Evolutionary conservation across 2,888 invertebrate species (phyloP).

Genomic region (Cephus sareptanus): DNA sequence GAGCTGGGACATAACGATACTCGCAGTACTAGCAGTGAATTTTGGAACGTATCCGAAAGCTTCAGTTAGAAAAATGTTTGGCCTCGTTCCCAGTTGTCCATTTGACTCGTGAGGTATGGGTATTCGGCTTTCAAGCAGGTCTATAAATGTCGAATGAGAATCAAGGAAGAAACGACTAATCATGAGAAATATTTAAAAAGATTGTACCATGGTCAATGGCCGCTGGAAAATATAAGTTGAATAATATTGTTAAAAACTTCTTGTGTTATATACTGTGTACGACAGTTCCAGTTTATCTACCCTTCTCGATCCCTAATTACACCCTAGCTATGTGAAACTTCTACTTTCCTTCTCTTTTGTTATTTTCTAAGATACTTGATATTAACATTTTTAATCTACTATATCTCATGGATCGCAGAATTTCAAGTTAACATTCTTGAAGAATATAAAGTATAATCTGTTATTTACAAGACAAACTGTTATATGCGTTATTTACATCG

Average conservation of each 20-base stretch:
- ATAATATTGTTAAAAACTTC: conserved; percentile 11
- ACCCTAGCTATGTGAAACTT: no score
- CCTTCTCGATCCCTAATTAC: not conserved
- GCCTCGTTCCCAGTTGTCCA: not conserved
- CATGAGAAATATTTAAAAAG: conserved; percentile 5
- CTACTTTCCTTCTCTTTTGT: no score
- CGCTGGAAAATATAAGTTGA: conserved; percentile 10
- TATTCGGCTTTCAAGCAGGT: conserved; percentile 1
- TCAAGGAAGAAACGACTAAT: not conserved
- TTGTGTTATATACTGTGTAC: not conserved
- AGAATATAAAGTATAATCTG: no score
- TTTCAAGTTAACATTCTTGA: no score
- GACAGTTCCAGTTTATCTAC: not conserved
- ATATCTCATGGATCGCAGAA: no score
- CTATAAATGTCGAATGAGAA: not conserved
- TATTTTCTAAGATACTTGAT: no score
- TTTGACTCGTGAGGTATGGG: not conserved
- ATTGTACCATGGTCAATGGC: conserved; percentile 1
- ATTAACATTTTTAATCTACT: no score
- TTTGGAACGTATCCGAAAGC: not conserved
- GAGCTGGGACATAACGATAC: no score
- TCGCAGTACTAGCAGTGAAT: no score
- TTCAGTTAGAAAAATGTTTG: not conserved
- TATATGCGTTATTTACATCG: no score
- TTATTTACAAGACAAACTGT: no score